Base-by-base conservation (phyloP, 2,888 invertebrate species). In the Hylaea fasciaria region DNA sequence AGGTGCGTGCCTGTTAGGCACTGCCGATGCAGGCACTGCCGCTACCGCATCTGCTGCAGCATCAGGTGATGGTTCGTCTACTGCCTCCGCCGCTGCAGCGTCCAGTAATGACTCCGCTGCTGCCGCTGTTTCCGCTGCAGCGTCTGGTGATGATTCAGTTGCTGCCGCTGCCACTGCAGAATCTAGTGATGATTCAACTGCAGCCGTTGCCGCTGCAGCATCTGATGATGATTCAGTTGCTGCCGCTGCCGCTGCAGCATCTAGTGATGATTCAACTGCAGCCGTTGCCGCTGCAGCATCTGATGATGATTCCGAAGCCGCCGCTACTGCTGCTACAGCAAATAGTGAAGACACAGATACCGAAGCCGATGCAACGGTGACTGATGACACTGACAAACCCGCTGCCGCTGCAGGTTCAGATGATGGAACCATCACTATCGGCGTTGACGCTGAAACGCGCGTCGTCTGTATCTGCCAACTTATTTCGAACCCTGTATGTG, bases 401-500 rank as follows among this genome's bases (percentile, higher is more conserved):
- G 9, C 35, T 35, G 50, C 39, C 0, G 43, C 47, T 7, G 41
- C 55, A n/a, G n/a, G 41, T 5, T 22, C 56, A 8, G 44, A 50
- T 1, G 32, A 56, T 0, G 49, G 22, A 9, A 14, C 41, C 11
- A 48, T 56, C 11, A 46, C 46, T 2, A 13, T n/a, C 39, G 0
- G 35, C 57, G 10, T 47, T 13, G 45, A 13, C 13, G 2, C 14
- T 1, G 46, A 56, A 10, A 11, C 16, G 3, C 49, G 57, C 29
- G 40, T 68, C 16, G 29, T 14, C 11, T 72, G 71, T 53, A 7
- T 0, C 8, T 73, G 71, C 44, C 7, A 45, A 0, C 0, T 0
- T 0, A 12, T 12, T 10, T 68, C 66, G 48, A 45, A 49, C 3
- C 80, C 78, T 0, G 71, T 82, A 0, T 83, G 82, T 56, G 80